A percentile compares a stretch with the other conserved stretches of the same genome.
Conservation (phyloP, 2,888 invertebrate species). For the Zeuzera pyrina region DNA sequence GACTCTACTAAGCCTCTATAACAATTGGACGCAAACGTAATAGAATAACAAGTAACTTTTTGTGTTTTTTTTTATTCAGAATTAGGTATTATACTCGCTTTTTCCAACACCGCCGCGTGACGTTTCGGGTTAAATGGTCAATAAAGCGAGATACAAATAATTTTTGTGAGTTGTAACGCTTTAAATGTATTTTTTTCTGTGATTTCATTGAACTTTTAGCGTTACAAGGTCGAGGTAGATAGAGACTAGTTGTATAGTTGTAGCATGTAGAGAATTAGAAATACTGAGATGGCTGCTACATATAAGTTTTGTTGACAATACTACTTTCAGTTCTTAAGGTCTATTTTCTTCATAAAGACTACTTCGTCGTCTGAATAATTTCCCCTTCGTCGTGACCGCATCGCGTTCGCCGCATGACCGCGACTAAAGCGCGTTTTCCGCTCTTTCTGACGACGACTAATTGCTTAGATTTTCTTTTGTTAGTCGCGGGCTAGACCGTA, state of each 20-base stretch:
- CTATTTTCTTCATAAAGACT: too few relatives aligned
- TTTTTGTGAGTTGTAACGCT: slow-evolving; percentile 16
- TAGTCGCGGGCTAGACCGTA: slow-evolving; percentile 65
- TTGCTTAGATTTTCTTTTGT: slow-evolving; percentile 73
- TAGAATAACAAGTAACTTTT: slow-evolving; percentile 49
- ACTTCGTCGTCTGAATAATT: too few relatives aligned
- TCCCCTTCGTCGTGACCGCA: slow-evolving; percentile 42
- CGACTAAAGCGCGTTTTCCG: slow-evolving; percentile 69
- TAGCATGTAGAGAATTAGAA: too few relatives aligned
- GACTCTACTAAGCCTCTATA: slow-evolving; percentile 47
- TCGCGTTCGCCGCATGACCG: slow-evolving; percentile 50
- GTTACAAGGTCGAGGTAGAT: slow-evolving; percentile 21
- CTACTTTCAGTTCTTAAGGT: slow-evolving; percentile 25
- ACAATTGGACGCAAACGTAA: slow-evolving; percentile 37
- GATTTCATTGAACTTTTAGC: slow-evolving; percentile 24
- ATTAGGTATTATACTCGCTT: slow-evolving; percentile 30
- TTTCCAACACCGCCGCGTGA: slow-evolving; percentile 27
- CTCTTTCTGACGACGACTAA: slow-evolving; percentile 73
- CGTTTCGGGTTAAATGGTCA: slow-evolving; percentile 34
- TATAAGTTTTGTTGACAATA: too few relatives aligned
- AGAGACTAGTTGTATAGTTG: too few relatives aligned
- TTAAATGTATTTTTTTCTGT: slow-evolving; percentile 12
- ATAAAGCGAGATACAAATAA: slow-evolving; percentile 31
- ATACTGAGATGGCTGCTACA: too few relatives aligned
- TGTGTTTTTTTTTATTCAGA: slow-evolving; percentile 24